These are phyloP conservation scores for Anguilla obscura DNA, from an alignment of 2,797 vertebrate genomes.

Conservation along the genomic window DNA sequence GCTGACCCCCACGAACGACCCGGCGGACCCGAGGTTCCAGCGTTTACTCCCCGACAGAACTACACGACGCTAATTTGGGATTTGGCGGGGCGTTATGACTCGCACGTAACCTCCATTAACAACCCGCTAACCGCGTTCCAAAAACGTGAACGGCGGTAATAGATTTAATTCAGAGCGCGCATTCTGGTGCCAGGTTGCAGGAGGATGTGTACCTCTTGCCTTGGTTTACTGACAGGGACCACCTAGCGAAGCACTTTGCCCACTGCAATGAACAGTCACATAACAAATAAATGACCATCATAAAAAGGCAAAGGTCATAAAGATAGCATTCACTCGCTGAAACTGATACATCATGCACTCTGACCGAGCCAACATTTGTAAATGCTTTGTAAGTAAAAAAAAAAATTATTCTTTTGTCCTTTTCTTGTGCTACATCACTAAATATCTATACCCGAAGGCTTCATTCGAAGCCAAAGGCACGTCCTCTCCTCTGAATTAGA, in stretches of 20 bases:
- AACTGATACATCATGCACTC: constrained; percentile 39
- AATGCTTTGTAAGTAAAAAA: constrained; percentile 17
- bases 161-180: background rate
- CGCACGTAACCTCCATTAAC: background rate
- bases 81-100: constrained; percentile 10
- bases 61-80: background rate
- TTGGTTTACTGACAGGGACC: background rate
- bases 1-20: background rate
- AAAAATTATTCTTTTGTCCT: constrained; percentile 48
- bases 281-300: background rate
- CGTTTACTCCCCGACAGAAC: background rate
- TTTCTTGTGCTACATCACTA: constrained; percentile 50
- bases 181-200: background rate
- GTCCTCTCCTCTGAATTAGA: constrained; percentile 60
- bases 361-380: constrained; percentile 54
- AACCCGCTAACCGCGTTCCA: background rate
- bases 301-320: background rate
- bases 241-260: background rate
- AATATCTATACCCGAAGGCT: constrained; percentile 43
- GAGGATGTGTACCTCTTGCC: background rate
- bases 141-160: background rate
- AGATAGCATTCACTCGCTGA: background rate
- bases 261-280: background rate
- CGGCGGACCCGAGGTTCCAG: background rate
- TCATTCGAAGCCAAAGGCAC: constrained; percentile 52